Evolutionary conservation across 2,888 invertebrate genomes (phyloP).

Genomic region (Eupithecia subumbrata): DNA sequence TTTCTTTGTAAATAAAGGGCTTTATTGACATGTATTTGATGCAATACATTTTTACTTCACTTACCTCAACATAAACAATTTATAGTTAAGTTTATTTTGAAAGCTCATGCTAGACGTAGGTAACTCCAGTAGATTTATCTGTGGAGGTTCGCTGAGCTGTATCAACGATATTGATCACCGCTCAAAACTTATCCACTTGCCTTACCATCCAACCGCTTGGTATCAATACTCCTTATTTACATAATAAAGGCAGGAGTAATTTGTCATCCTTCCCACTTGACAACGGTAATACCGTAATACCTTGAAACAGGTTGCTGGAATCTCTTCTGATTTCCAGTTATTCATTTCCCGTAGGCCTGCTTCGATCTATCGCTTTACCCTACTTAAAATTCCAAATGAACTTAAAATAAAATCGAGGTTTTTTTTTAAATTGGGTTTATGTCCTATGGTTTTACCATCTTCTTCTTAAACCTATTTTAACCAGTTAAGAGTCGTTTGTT

Average conservation of each 20-base stretch:
- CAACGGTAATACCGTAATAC: conserved; percentile 32
- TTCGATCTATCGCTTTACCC: not conserved
- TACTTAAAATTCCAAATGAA: not conserved
- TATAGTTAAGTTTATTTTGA: not conserved
- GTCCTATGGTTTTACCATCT: not conserved
- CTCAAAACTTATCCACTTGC: conserved; percentile 43
- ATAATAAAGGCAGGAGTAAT: conserved; percentile 41
- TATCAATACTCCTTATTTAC: conserved; percentile 43
- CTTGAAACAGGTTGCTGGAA: conserved; percentile 19
- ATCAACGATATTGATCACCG: conserved; percentile 46
- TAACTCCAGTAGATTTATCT: not conserved
- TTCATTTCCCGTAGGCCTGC: not conserved
- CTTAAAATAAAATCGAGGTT: not conserved
- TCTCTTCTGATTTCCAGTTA: conserved; percentile 12
- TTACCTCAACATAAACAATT: not conserved
- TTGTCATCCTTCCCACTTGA: conserved; percentile 40
- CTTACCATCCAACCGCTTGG: conserved; percentile 27
- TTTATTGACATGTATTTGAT: no score
- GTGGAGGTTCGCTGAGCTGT: conserved; percentile 33
- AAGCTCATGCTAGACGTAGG: not conserved
- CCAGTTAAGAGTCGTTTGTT: no score
- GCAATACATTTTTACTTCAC: no score
- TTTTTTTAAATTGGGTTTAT: not conserved
- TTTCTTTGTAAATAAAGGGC: no score
- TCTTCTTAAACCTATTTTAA: no score